These are phyloP conservation scores for Ephialtes manifestator DNA, from an alignment of 2,888 invertebrate species.

Conservation along the genomic window DNA sequence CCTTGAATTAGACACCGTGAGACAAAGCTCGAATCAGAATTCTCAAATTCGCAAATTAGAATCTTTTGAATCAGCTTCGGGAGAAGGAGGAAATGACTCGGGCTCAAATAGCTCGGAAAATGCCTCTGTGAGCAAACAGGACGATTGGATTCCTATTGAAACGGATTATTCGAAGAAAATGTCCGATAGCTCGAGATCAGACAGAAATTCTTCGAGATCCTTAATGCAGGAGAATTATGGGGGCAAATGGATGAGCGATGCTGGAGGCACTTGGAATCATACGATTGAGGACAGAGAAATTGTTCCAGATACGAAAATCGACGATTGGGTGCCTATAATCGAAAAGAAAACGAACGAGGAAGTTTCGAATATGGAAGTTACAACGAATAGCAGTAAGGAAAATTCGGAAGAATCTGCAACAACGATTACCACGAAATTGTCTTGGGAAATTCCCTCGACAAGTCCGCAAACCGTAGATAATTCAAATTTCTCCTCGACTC, in stretches of 20 bases:
- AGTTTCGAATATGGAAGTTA: constrained; percentile 5
- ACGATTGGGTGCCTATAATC: constrained; percentile 80
- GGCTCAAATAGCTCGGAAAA: not conserved
- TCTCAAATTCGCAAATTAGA: constrained; percentile 22
- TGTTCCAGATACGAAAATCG: constrained; percentile 74
- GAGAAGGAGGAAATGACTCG: not conserved
- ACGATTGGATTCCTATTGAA: constrained; percentile 77
- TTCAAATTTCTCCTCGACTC: constrained; percentile 4
- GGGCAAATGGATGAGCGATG: constrained; percentile 76
- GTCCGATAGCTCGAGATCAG: not conserved
- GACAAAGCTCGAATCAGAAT: not conserved
- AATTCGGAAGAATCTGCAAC: constrained; percentile 10
- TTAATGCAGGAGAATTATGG: constrained; percentile 65
- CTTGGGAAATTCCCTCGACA: constrained; percentile 25
- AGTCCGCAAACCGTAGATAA: not conserved
- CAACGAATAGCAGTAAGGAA: constrained; percentile 57
- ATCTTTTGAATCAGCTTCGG: constrained; percentile 18
- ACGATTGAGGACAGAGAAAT: constrained; percentile 69
- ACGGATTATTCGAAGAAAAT: constrained; percentile 14
- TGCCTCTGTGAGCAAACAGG: constrained; percentile 15
- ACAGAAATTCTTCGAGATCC: constrained; percentile 62
- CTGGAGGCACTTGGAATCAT: constrained; percentile 74
- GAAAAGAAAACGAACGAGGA: constrained; percentile 19
- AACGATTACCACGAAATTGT: not conserved
- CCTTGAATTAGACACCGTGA: not conserved